These are phyloP conservation scores for Lineus longissimus DNA, from an alignment of 1,140 invertebrate species.

Conservation along the genomic window DNA sequence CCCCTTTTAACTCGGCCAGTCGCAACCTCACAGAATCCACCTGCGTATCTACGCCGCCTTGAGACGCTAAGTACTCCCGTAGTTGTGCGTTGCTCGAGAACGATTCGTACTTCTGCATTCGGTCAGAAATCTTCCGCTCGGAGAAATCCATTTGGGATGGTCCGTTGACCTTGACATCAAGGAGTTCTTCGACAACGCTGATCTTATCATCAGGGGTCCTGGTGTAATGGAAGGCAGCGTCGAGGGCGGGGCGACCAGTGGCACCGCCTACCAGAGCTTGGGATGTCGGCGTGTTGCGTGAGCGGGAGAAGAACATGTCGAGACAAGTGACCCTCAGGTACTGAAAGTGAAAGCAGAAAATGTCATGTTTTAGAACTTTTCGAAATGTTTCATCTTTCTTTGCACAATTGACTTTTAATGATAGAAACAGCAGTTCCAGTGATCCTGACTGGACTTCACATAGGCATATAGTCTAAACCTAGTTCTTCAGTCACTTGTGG, in stretches of 20 bases:
- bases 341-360: conserved; percentile 23
- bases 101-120: conserved; percentile 34
- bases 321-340: conserved; percentile 44
- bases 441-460: no score
- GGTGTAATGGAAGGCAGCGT: conserved; percentile 30
- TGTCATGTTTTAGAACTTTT: no score
- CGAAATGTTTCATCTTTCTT: not conserved
- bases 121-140: conserved; percentile 21
- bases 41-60: conserved; percentile 35
- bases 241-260: conserved; percentile 31
- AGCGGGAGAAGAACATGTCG: conserved; percentile 51
- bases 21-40: conserved; percentile 36
- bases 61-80: conserved; percentile 36
- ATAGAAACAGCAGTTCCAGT: no score
- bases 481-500: no score
- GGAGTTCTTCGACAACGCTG: conserved; percentile 37
- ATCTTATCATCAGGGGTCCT: conserved; percentile 31
- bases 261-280: conserved; percentile 24
- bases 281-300: conserved; percentile 27
- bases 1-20: conserved; percentile 41
- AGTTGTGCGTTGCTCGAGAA: conserved; percentile 38
- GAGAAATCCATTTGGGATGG: conserved; percentile 36
- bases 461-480: no score
- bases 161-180: conserved; percentile 40
- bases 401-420: no score